A percentile compares a stretch with the other conserved stretches of the same genome.
Evolutionary conservation across 2,888 invertebrate species (phyloP).

Genomic region (Anorthoa munda): DNA sequence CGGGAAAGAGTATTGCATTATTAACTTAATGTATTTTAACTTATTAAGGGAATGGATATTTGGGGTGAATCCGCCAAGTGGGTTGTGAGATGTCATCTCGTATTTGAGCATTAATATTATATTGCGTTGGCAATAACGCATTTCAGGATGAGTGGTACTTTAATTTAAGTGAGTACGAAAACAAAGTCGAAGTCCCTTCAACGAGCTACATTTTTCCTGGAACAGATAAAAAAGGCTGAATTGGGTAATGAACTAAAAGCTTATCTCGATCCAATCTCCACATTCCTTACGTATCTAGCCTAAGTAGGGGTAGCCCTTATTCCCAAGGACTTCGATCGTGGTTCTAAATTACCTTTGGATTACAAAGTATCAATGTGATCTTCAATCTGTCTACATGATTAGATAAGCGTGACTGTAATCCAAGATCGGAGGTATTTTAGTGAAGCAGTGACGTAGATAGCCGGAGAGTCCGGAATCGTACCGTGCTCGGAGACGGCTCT

Average conservation of each 20-base stretch:
- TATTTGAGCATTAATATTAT: constrained; percentile 49
- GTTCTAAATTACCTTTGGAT: constrained; percentile 53
- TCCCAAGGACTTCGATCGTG: constrained; percentile 44
- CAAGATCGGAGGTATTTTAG: constrained; percentile 61
- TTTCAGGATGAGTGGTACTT: constrained; percentile 42
- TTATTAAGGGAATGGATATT: constrained; percentile 70
- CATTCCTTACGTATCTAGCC: constrained; percentile 56
- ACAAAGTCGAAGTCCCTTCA: constrained; percentile 22
- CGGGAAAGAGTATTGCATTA: constrained; percentile 68
- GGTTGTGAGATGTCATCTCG: constrained; percentile 37
- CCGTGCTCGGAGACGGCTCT: constrained; percentile 66
- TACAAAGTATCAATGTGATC: constrained; percentile 61
- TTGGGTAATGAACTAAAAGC: constrained; percentile 66
- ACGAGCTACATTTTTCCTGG: constrained; percentile 38
- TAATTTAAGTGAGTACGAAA: constrained; percentile 42
- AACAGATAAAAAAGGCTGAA: constrained; percentile 54
- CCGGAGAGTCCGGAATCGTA: constrained; percentile 57
- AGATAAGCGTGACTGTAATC: constrained; percentile 70
- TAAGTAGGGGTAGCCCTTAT: constrained; percentile 43
- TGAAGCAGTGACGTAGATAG: constrained; percentile 60
- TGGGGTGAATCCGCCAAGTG: constrained; percentile 48
- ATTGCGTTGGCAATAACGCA: constrained; percentile 42
- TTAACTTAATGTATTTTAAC: constrained; percentile 73
- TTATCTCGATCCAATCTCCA: constrained; percentile 59
- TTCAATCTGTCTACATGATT: constrained; percentile 65